A percentile compares a stretch with the other conserved stretches of the same genome.
Conservation (phyloP, 2,888 invertebrate genomes). For the Schizaphis graminum region DNA sequence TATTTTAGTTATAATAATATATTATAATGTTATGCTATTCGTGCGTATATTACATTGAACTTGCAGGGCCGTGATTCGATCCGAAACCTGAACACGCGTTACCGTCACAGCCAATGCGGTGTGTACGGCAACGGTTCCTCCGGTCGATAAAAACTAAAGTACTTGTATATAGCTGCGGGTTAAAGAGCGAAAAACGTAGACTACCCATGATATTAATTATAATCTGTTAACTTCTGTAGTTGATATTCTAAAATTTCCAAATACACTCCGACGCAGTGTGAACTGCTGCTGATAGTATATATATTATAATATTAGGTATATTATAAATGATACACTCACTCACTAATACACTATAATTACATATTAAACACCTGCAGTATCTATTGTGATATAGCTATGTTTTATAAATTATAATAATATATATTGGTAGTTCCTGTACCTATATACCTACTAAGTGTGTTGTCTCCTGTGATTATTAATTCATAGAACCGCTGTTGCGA, state of each 20-base stretch:
- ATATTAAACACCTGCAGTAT: neutral
- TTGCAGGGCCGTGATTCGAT: neutral
- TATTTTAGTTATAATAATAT: neutral
- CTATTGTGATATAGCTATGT: too few relatives aligned
- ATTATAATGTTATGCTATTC: neutral
- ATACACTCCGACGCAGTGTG: neutral
- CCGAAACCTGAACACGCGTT: neutral
- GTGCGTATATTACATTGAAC: neutral
- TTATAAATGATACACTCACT: neutral
- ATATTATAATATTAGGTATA: too few relatives aligned
- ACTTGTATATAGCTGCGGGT: neutral
- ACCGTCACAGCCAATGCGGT: neutral
- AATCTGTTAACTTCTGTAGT: neutral
- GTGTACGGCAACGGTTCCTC: too few relatives aligned
- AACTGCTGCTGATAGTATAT: neutral
- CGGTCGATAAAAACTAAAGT: neutral
- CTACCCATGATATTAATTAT: neutral
- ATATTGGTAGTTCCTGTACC: too few relatives aligned
- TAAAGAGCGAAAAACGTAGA: neutral
- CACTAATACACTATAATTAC: neutral
- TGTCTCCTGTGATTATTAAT: too few relatives aligned
- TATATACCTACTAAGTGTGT: too few relatives aligned
- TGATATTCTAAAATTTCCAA: neutral
- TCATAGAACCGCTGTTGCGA: too few relatives aligned
- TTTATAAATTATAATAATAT: too few relatives aligned